These are phyloP conservation scores for Acleris laterana DNA, from an alignment of 2,888 invertebrate genomes.

Conservation along the genomic window DNA sequence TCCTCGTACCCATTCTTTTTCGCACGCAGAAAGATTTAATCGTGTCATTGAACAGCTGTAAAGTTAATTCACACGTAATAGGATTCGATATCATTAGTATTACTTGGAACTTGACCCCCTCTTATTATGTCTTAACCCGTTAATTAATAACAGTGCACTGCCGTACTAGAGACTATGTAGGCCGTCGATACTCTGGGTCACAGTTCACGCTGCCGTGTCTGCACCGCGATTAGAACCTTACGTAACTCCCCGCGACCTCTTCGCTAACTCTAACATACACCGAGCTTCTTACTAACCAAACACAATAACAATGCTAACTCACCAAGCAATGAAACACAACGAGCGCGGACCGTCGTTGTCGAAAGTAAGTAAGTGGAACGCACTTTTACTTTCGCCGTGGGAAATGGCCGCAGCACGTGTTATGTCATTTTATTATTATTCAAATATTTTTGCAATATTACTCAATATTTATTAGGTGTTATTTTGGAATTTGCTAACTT, in stretches of 20 bases:
- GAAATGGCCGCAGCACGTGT: constrained; percentile 27
- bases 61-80: constrained; percentile 1
- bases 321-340: constrained; percentile 14
- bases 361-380: constrained; percentile 33
- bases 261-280: constrained; percentile 7
- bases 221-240: constrained; percentile 36
- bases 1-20: too few species aligned
- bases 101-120: constrained; percentile 17
- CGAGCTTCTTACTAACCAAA: constrained; percentile 11
- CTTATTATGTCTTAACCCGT: not conserved
- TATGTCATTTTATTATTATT: constrained; percentile 38
- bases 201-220: constrained; percentile 48
- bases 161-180: constrained; percentile 25
- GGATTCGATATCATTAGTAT: not conserved
- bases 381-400: constrained; percentile 44
- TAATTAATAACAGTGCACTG: constrained; percentile 1
- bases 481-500: constrained; percentile 8
- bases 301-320: not conserved
- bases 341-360: not conserved
- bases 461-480: constrained; percentile 17
- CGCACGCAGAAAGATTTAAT: too few species aligned
- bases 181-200: constrained; percentile 47
- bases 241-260: constrained; percentile 26
- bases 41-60: too few species aligned
- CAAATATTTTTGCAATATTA: constrained; percentile 31